Conservation (phyloP, 1,140 invertebrate genomes). For the Melanaphis sacchari region DNA sequence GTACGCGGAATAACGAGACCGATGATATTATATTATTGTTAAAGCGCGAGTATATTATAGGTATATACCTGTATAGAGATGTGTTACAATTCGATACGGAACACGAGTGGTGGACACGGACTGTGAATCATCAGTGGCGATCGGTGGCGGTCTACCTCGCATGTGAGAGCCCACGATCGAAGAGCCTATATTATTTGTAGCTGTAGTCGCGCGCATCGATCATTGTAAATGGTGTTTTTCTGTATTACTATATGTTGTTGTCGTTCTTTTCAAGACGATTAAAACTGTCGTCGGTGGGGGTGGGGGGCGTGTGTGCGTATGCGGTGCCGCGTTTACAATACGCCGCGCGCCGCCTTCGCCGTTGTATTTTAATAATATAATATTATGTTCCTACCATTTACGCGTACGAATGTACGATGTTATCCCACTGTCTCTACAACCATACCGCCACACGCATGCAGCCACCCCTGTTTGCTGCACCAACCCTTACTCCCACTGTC, state of each 20-base stretch:
- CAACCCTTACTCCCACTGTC: no score
- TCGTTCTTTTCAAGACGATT: background rate
- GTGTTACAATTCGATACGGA: background rate
- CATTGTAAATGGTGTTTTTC: background rate
- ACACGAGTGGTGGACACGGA: no score
- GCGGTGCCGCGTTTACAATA: background rate
- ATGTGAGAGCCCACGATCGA: background rate
- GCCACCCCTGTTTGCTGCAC: no score
- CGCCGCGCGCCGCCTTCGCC: background rate
- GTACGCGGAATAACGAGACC: background rate
- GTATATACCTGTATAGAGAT: no score
- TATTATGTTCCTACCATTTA: no score
- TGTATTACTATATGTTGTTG: background rate
- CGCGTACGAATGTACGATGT: no score
- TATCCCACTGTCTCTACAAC: no score
- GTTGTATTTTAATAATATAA: background rate
- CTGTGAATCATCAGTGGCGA: slow-evolving; percentile 1
- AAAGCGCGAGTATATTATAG: no score
- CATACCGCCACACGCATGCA: no score
- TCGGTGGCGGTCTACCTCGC: background rate
- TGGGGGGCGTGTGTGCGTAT: background rate
- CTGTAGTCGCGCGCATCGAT: background rate
- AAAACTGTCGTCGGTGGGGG: background rate
- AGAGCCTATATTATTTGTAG: background rate
- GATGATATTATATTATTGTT: background rate